Evolutionary conservation across 2,888 invertebrate species (phyloP).

Genomic region (Dasypolia templi): DNA sequence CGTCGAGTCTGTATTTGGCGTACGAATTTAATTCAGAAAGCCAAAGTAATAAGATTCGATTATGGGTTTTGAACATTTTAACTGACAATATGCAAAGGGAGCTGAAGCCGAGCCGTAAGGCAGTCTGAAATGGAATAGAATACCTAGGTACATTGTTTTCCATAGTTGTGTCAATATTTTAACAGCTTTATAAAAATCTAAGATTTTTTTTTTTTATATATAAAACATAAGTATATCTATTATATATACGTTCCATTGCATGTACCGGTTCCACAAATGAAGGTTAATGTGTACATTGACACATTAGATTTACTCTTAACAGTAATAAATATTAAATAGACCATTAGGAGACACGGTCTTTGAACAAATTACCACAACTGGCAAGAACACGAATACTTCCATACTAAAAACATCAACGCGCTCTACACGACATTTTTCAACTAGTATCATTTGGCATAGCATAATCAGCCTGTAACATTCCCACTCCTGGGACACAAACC

Average conservation of each 20-base stretch:
- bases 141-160: background rate
- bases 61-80: background rate
- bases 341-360: conserved; percentile 54
- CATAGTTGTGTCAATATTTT: background rate
- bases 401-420: conserved; percentile 67
- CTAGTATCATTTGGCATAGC: conserved; percentile 53
- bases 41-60: too few relatives aligned
- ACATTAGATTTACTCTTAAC: too few relatives aligned
- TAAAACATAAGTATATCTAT: too few relatives aligned
- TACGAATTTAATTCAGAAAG: conserved; percentile 2
- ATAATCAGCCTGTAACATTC: too few relatives aligned
- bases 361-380: conserved; percentile 57
- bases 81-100: background rate
- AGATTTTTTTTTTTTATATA: too few relatives aligned
- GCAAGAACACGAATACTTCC: conserved; percentile 41
- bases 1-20: background rate
- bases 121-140: background rate
- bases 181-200: background rate
- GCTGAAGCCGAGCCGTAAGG: background rate
- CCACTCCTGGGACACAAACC: too few relatives aligned
- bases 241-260: background rate
- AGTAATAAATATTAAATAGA: conserved; percentile 59
- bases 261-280: conserved; percentile 26
- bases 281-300: conserved; percentile 55
- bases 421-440: background rate